These are phyloP conservation scores for Gryllus bimaculatus DNA, from an alignment of 1,140 invertebrate species.

Conservation along the genomic window DNA sequence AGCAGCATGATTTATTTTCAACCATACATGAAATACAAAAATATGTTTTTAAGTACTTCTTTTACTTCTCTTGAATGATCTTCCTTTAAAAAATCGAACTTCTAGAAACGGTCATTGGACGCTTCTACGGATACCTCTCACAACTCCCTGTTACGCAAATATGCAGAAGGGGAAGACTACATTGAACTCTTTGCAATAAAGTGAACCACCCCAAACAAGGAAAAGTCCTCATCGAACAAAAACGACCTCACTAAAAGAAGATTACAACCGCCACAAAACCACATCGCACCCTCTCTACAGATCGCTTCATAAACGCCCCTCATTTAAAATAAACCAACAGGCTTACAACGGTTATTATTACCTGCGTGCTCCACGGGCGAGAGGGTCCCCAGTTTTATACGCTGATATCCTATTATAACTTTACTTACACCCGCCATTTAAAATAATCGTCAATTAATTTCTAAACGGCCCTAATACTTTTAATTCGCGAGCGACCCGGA, in stretches of 20 bases:
- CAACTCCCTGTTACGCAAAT: too few relatives aligned
- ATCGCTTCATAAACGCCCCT: background rate
- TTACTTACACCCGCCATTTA: conserved; percentile 1
- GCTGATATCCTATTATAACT: conserved; percentile 5
- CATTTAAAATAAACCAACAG: background rate
- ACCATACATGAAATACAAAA: too few relatives aligned
- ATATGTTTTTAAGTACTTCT: too few relatives aligned
- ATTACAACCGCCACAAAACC: background rate
- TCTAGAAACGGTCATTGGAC: too few relatives aligned
- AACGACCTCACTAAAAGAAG: background rate
- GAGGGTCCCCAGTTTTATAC: background rate
- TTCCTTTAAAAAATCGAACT: too few relatives aligned
- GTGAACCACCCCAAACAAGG: too few relatives aligned
- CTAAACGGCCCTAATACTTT: background rate
- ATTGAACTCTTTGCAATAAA: too few relatives aligned
- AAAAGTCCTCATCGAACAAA: too few relatives aligned
- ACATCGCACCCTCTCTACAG: background rate
- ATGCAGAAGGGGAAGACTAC: too few relatives aligned
- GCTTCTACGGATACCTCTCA: too few relatives aligned
- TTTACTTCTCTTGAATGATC: too few relatives aligned
- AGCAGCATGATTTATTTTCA: too few relatives aligned
- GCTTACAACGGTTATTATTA: background rate
- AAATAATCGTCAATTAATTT: conserved; percentile 1
- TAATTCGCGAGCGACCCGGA: background rate
- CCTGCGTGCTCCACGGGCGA: background rate